Base-by-base conservation (phyloP, 92 coral and sea anemone genomes). In the Plumapathes pennacea region DNA sequence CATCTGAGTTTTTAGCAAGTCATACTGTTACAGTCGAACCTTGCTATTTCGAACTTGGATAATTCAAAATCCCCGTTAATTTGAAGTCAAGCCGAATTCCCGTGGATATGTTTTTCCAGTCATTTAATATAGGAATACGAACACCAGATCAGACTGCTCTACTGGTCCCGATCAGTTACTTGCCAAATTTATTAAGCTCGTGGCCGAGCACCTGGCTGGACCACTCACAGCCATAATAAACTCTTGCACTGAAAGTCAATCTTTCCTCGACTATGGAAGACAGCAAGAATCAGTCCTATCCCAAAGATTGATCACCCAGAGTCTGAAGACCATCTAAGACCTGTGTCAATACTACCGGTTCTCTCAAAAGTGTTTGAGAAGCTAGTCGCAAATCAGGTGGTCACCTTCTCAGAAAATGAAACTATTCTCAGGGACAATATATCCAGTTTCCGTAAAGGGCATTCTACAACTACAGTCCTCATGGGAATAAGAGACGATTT, bases 141-240 rank as follows among this genome's bases (percentile, higher is more conserved):
- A n/a, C n/a, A n/a, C n/a, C n/a, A n/a, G n/a, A n/a, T n/a, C n/a
- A n/a, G n/a, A n/a, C n/a, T n/a, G n/a, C n/a, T 79, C 86, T 32
- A 79, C 86, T 18, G 80, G 80, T 27, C 32, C 57, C 21, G 85
- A 78, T 34, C 7, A 15, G 24, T 61, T 78, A 50, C 67, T 67
- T 28, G 64, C 56, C 13, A 60, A 26, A 21, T 78, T 42, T 46
- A 18, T 71, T 32, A 71, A 79, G 33, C 12, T 71, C 9, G 85
- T 54, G 32, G 67, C 67, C 19, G 74, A 43, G 9, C 43, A 40
- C 61, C 22, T 71, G 25, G 61, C 80, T 10, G 66, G 25, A 15
- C 85, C 85, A 8, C 60, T 78, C 12, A 78, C 79, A 29, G 21
- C 9, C 15, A 78, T 78, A 24, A 78, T 69, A 25, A 78, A 78